These are phyloP conservation scores for Chamaea fasciata DNA, from an alignment of 2,113 vertebrate genomes.

Conservation along the genomic window DNA sequence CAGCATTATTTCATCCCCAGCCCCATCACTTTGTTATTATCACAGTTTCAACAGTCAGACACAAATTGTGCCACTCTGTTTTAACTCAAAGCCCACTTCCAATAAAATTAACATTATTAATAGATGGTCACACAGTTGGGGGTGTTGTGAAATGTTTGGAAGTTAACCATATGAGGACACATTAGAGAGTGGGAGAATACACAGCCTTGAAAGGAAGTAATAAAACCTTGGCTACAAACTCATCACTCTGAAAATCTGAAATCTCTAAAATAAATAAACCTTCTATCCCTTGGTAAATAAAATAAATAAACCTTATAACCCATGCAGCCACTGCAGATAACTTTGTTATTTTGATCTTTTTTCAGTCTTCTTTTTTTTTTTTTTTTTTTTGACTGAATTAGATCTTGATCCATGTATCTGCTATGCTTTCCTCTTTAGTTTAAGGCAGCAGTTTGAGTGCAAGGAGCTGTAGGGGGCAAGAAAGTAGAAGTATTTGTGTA, in stretches of 20 bases:
- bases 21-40: neutral
- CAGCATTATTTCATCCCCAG: neutral
- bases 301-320: neutral
- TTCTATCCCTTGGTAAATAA: neutral
- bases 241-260: neutral
- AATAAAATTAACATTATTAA: neutral
- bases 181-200: neutral
- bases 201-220: neutral
- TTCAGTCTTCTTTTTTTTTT: neutral
- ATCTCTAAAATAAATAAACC: neutral
- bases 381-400: neutral
- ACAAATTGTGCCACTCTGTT: neutral
- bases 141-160: neutral
- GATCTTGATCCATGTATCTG: neutral
- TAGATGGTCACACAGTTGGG: neutral
- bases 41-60: neutral
- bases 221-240: neutral
- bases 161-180: neutral
- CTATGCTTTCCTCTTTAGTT: neutral
- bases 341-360: neutral
- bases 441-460: neutral
- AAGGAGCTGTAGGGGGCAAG: neutral
- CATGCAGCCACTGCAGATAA: neutral
- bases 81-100: neutral
- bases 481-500: neutral